Evolutionary conservation across 2,797 vertebrate species (phyloP).

Genomic region (Avahi laniger): DNA sequence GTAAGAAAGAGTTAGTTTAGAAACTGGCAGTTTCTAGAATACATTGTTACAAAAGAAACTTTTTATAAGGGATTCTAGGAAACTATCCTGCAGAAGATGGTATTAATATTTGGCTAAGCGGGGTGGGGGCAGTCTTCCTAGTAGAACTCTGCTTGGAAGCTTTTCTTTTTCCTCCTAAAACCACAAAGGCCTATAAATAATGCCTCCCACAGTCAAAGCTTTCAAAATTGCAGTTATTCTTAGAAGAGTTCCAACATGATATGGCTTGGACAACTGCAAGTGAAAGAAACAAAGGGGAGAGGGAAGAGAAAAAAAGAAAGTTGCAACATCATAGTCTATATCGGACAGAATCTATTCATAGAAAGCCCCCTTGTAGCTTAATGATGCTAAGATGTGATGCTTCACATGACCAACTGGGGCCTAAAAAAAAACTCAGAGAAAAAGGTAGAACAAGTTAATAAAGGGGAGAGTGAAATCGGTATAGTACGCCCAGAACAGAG

Average conservation of each 20-base stretch:
- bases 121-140: conserved; percentile 38
- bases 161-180: conserved; percentile 61
- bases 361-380: background rate
- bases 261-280: conserved; percentile 52
- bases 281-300: conserved; percentile 34
- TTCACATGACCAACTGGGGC: background rate
- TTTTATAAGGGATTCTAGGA: conserved; percentile 48
- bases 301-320: background rate
- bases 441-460: background rate
- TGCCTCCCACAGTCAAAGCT: conserved; percentile 55
- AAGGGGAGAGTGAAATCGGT: background rate
- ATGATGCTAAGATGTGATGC: background rate
- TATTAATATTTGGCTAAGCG: conserved; percentile 20
- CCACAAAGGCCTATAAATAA: conserved; percentile 69
- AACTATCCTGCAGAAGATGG: conserved; percentile 40
- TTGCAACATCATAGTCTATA: background rate
- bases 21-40: background rate
- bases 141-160: conserved; percentile 55
- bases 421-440: background rate
- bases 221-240: conserved; percentile 70
- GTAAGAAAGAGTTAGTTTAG: conserved; percentile 29
- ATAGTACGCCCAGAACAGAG: background rate
- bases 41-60: background rate
- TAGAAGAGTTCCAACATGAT: conserved; percentile 64
- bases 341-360: background rate